Evolutionary conservation across 2,113 vertebrate species (phyloP).

Genomic region (Tor tambroides): DNA sequence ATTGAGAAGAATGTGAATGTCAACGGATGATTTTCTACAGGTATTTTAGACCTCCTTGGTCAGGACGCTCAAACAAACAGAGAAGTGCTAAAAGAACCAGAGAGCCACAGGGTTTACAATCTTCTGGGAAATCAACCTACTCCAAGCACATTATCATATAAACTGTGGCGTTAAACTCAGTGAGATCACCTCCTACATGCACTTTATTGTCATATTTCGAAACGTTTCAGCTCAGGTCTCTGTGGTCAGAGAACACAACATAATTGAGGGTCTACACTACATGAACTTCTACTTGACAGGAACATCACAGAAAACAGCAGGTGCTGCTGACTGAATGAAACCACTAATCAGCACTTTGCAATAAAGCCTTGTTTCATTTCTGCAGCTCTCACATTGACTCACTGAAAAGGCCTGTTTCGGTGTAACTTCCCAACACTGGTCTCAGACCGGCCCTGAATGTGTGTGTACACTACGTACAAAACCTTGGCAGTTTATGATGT

Average conservation of each 20-base stretch:
- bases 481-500: slow-evolving; percentile 19
- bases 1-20: background rate
- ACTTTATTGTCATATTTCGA: background rate
- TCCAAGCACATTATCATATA: background rate
- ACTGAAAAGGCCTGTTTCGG: slow-evolving; percentile 39
- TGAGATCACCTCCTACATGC: background rate
- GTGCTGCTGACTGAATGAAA: slow-evolving; percentile 47
- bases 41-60: background rate
- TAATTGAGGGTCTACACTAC: slow-evolving; percentile 36
- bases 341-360: slow-evolving; percentile 56
- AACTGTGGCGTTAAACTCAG: background rate
- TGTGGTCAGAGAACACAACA: slow-evolving; percentile 9
- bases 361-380: slow-evolving; percentile 52
- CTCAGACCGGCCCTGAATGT: background rate
- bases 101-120: background rate
- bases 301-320: slow-evolving; percentile 43
- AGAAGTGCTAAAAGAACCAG: background rate
- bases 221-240: background rate
- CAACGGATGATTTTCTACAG: background rate
- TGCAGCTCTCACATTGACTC: slow-evolving; percentile 17
- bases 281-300: slow-evolving; percentile 44
- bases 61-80: background rate
- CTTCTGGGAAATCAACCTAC: background rate
- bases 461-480: background rate
- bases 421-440: background rate